A percentile compares a stretch with the other conserved stretches of the same genome.
Conservation (phyloP, 2,888 invertebrate genomes). For the Mongoloraphidia duomilia region DNA sequence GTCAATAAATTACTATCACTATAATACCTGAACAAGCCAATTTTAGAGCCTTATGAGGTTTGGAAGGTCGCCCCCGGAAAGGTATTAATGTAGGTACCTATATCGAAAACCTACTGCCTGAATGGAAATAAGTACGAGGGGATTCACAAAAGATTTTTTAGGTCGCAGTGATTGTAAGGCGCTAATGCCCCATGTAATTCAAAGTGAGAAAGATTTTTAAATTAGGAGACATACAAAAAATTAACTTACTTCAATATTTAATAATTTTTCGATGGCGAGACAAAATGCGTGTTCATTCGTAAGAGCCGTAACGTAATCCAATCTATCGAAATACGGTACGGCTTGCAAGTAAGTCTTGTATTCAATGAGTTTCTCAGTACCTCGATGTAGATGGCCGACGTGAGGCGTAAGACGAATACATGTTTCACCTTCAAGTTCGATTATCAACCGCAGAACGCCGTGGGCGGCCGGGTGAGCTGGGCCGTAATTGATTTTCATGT, state of each 20-base stretch:
- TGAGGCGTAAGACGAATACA: conserved; percentile 45
- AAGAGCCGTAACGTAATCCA: conserved; percentile 79
- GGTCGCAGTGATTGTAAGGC: too few relatives aligned
- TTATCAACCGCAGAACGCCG: conserved; percentile 67
- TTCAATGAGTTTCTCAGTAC: conserved; percentile 82
- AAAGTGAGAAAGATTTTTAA: too few relatives aligned
- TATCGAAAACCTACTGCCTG: too few relatives aligned
- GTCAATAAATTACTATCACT: too few relatives aligned
- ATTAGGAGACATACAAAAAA: too few relatives aligned
- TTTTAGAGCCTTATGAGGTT: too few relatives aligned
- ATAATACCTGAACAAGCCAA: too few relatives aligned
- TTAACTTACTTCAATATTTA: conserved; percentile 46
- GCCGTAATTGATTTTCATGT: conserved; percentile 68
- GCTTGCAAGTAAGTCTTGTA: conserved; percentile 75
- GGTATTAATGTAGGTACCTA: too few relatives aligned
- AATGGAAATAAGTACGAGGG: too few relatives aligned
- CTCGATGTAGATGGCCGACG: conserved; percentile 74
- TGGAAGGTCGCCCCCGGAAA: too few relatives aligned
- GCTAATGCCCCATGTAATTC: too few relatives aligned
- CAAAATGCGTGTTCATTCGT: conserved; percentile 65
- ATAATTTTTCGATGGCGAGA: conserved; percentile 67
- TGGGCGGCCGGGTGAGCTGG: conserved; percentile 88
- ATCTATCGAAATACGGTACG: conserved; percentile 72
- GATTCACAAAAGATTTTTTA: too few relatives aligned
- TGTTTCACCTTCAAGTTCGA: conserved; percentile 69